Conservation (phyloP, 2,797 vertebrate genomes). For the Chanos chanos region DNA sequence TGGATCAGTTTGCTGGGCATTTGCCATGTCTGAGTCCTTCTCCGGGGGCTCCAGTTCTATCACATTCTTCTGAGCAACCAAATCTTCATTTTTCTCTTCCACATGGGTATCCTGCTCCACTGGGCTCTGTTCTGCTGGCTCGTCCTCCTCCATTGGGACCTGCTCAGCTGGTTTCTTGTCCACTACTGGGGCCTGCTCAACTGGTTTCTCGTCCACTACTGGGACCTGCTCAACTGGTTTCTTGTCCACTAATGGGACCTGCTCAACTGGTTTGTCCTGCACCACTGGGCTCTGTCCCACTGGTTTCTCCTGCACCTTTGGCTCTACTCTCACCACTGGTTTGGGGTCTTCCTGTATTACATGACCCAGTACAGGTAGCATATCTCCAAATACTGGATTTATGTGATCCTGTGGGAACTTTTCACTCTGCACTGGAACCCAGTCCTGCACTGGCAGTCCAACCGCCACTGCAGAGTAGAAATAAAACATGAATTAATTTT, state of each 20-base stretch:
- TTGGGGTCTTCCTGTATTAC: slow-evolving; percentile 43
- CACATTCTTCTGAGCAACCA: not conserved
- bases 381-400: not conserved
- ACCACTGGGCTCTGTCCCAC: not conserved
- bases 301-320: slow-evolving; percentile 11
- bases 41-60: not conserved
- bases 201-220: not conserved
- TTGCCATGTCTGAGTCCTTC: slow-evolving; percentile 13
- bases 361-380: slow-evolving; percentile 38
- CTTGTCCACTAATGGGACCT: not conserved
- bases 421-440: slow-evolving; percentile 34
- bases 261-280: not conserved
- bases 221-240: not conserved
- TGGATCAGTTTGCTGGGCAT: slow-evolving; percentile 4
- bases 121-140: not conserved
- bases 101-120: not conserved
- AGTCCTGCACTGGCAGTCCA: slow-evolving; percentile 38
- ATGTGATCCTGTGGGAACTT: not conserved
- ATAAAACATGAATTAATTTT: no score
- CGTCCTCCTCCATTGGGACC: not conserved
- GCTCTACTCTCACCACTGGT: not conserved
- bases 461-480: slow-evolving; percentile 41
- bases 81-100: not conserved
- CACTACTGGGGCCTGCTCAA: not conserved
- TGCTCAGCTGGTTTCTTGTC: not conserved